Conservation (phyloP, 2,888 invertebrate species). For the Lottia gigantea region DNA sequence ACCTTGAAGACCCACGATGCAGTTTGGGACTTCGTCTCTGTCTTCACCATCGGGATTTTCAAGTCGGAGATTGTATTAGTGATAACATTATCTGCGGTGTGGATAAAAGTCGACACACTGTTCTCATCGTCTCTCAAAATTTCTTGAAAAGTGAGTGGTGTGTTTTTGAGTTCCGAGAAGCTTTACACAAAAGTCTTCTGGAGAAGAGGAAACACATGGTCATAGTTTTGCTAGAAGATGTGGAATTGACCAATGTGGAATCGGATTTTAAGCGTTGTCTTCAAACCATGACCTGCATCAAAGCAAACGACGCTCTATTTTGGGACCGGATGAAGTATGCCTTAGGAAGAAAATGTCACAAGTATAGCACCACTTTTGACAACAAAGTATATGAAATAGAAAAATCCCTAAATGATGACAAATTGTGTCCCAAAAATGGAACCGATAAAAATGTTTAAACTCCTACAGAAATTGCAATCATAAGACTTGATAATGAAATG, state of each 20-base stretch:
- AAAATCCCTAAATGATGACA: too few species aligned
- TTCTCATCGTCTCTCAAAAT: conserved; percentile 88
- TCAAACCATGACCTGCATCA: conserved; percentile 84
- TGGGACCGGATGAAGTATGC: conserved; percentile 93
- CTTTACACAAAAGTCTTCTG: conserved; percentile 81
- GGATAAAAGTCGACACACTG: conserved; percentile 84
- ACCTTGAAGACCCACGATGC: conserved; percentile 82
- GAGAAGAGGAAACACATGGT: conserved; percentile 83
- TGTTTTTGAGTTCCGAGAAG: conserved; percentile 87
- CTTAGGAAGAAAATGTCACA: conserved; percentile 72
- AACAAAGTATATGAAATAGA: too few species aligned
- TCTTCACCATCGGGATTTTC: conserved; percentile 53
- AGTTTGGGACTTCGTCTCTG: conserved; percentile 71
- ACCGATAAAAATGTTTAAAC: too few species aligned
- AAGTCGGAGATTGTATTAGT: conserved; percentile 72
- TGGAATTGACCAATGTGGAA: conserved; percentile 84
- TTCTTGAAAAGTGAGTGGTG: conserved; percentile 93
- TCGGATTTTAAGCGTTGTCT: conserved; percentile 87
- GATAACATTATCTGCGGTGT: conserved; percentile 90
- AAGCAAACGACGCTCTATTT: conserved; percentile 90
- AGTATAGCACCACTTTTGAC: too few species aligned
- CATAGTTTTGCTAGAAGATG: conserved; percentile 84
- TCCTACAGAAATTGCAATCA: too few species aligned
- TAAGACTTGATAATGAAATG: too few species aligned
- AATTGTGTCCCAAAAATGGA: too few species aligned